A percentile compares a stretch with the other conserved stretches of the same genome.
Evolutionary conservation across 2,113 vertebrate genomes (phyloP).

Genomic region (Cebidichthys violaceus): DNA sequence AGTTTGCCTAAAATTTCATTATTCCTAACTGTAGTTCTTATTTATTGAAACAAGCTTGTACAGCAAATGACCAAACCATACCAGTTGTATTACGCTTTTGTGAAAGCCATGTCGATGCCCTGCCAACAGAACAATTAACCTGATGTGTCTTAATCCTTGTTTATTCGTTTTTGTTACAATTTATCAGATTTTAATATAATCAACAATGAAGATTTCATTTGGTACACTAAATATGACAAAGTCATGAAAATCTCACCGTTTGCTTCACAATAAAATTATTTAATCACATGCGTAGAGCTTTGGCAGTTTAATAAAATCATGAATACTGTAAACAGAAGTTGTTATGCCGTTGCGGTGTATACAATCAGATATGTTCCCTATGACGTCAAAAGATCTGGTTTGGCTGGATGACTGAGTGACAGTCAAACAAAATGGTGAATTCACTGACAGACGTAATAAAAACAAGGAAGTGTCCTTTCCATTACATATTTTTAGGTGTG

Average conservation of each 20-base stretch:
- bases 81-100: background rate
- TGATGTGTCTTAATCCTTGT: background rate
- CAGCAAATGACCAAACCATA: constrained; percentile 47
- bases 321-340: background rate
- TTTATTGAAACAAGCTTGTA: constrained; percentile 41
- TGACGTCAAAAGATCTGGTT: constrained; percentile 32
- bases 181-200: background rate
- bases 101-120: background rate
- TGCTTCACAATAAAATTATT: background rate
- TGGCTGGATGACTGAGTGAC: constrained; percentile 20
- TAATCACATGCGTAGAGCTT: background rate
- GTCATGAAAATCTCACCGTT: background rate
- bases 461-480: background rate
- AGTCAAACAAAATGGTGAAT: background rate
- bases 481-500: constrained; percentile 8
- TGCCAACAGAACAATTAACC: constrained; percentile 32
- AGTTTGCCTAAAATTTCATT: background rate
- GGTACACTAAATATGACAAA: background rate
- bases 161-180: background rate
- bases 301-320: constrained; percentile 29
- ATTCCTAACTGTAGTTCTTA: background rate
- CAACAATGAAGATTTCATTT: constrained; percentile 7
- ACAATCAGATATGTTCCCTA: background rate
- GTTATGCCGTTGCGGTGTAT: background rate
- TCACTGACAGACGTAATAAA: background rate